Evolutionary conservation across 2,113 vertebrate genomes (phyloP), one percentile per base, ranked within the genome.

Genomic region (Etia nguti): DNA sequence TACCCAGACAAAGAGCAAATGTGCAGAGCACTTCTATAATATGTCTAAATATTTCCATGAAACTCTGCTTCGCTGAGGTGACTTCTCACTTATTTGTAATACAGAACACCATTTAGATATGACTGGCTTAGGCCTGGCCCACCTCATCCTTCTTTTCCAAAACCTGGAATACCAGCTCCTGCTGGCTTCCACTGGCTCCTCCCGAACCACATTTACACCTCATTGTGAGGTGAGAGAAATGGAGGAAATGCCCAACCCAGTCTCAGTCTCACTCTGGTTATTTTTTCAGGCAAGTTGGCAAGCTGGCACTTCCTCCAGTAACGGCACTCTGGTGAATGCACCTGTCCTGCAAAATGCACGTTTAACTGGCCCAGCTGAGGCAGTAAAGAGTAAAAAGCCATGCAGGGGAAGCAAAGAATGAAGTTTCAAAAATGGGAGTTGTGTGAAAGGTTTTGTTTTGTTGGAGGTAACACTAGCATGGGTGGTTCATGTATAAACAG

Each of bases 201-300:
- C 13, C 77, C 77, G 65, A 60, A 54, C 80, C 62, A 87, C 60
- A 79, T 90, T 94, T 70, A 29, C 82, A 91, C 88, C 83, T 92
- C 90, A 90, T 93, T 91, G 90, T 87, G 88, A 89, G 75, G 86
- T 81, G 84, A 86, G 50, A 88, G 85, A 89, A 93, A 92, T 77
- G 62, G 87, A 95, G 91, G 93, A 92, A 93, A 90, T 38, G n/a
- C 80, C 84, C 89, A 75, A 24, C 82, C 86, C 86, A 73, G 41
- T 86, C 70, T 89, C 82, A 10, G 43, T 79, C 80, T 48, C 24
- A 75, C 80, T 41, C 31, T 43, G 34, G 59, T 83, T 91, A 50
- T 93, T 91, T 91, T 83, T 83, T 86, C 73, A 92, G 86, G 54
- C 52, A 43, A 31, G 48, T 57, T 18, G 4, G 77, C 70, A 43